Evolutionary conservation across 2,113 vertebrate genomes (phyloP), one percentile per base, ranked within the genome.

Genomic region (Eulemur macaco): DNA sequence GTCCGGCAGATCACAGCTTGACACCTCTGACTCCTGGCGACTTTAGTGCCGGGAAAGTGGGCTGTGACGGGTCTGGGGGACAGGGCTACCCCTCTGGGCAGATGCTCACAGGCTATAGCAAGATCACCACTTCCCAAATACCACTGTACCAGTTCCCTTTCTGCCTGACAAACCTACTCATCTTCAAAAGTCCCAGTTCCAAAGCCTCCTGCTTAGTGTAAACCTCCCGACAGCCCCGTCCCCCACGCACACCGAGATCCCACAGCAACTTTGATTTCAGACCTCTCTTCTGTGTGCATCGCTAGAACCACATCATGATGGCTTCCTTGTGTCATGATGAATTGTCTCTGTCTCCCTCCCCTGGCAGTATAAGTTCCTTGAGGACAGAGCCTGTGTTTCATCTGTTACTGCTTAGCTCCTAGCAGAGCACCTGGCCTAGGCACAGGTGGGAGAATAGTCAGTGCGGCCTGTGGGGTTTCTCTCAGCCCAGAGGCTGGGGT

Each of bases 401-500:
- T 23, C 20, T 1, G 1, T 17, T 23, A 18, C 27, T 60, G 63
- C 50, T 50, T 3, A 18, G 66, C 68, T 9, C 56, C 58, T 4
- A 86, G 69, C 9, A 20, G 15, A 20, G 25, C 4, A 39, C 27
- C 39, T 4, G 54, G 66, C 20, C 3, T 31, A 45, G 52, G 31
- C 0, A 1, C 12, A 12, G 29, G 42, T 37, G 12, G 13, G 34
- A 45, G 74, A 11, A 47, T 39, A 5, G 11, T 34, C 21, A 11
- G 37, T 34, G 23, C 17, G 37, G 29, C 45, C 69, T 10, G 2
- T 29, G 68, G 17, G 37, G 5, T 39, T 37, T 80, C 60, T 82
- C 74, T 29, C 42, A 76, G 56, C 20, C 71, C 74, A 92, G 91
- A 94, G 56, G 47, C 31, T 64, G 56, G 64, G 74, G 17, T 45